Conservation (phyloP, 2,888 invertebrate species). For the Helleia helle region DNA sequence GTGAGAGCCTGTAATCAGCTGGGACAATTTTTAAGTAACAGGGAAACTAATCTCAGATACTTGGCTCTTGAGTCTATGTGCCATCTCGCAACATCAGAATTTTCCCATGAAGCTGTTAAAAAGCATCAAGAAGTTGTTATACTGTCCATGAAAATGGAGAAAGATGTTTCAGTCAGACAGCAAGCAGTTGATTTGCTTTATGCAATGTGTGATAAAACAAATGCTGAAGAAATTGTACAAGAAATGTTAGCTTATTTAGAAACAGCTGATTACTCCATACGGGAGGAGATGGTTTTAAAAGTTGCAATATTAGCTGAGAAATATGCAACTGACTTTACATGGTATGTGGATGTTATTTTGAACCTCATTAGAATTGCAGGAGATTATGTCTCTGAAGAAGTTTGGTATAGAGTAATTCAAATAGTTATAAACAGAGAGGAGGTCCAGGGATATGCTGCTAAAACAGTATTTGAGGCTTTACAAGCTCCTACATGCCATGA, state of each 20-base stretch:
- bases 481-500: conserved; percentile 99
- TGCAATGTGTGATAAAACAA: conserved; percentile 99
- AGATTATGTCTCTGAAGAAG: conserved; percentile 99
- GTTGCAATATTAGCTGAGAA: conserved; percentile 99
- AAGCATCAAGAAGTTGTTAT: conserved; percentile 99
- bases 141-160: conserved; percentile 98
- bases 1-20: conserved; percentile 99
- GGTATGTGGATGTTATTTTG: conserved; percentile 98
- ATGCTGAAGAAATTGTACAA: conserved; percentile 99
- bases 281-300: conserved; percentile 99
- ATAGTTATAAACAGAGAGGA: conserved; percentile 99
- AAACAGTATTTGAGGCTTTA: conserved; percentile 98
- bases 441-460: conserved; percentile 99
- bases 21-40: conserved; percentile 96
- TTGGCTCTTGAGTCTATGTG: conserved; percentile 99
- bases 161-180: conserved; percentile 98
- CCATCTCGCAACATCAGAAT: conserved; percentile 98
- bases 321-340: conserved; percentile 99
- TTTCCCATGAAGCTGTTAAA: conserved; percentile 99
- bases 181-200: conserved; percentile 98
- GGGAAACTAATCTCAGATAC: conserved; percentile 98
- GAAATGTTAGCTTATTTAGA: conserved; percentile 99
- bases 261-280: conserved; percentile 99
- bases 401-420: conserved; percentile 99
- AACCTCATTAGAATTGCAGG: conserved; percentile 99